Evolutionary conservation across 2,113 vertebrate genomes (phyloP).

Genomic region (Xenopus borealis): DNA sequence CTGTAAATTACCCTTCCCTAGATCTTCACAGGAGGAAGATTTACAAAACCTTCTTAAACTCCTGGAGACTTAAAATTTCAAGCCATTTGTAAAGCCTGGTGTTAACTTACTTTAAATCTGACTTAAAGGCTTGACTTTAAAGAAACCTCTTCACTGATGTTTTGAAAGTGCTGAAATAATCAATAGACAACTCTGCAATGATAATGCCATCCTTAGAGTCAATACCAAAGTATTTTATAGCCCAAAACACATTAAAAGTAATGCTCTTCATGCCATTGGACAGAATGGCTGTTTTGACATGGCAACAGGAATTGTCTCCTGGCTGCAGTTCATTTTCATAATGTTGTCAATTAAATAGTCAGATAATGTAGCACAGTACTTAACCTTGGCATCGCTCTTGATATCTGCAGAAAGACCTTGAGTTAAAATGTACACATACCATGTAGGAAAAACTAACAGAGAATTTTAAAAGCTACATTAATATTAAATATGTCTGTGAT

Average conservation of each 20-base stretch:
- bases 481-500: slow-evolving; percentile 43
- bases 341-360: slow-evolving; percentile 35
- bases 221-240: slow-evolving; percentile 7
- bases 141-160: not conserved
- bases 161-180: slow-evolving; percentile 14
- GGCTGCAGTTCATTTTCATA: slow-evolving; percentile 15
- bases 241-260: slow-evolving; percentile 13
- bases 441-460: slow-evolving; percentile 43
- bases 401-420: slow-evolving; percentile 15
- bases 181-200: slow-evolving; percentile 16
- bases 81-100: not conserved
- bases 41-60: not conserved
- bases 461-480: slow-evolving; percentile 45
- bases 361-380: slow-evolving; percentile 18
- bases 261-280: slow-evolving; percentile 6
- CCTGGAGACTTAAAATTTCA: not conserved
- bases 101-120: slow-evolving; percentile 8
- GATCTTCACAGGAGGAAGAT: not conserved
- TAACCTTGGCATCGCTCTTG: slow-evolving; percentile 37
- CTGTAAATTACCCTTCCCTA: not conserved
- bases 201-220: not conserved
- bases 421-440: slow-evolving; percentile 36
- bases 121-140: slow-evolving; percentile 21
- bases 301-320: slow-evolving; percentile 8
- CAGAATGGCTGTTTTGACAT: slow-evolving; percentile 2